Conservation (phyloP, 2,113 vertebrate genomes). For the Petromus typicus region DNA sequence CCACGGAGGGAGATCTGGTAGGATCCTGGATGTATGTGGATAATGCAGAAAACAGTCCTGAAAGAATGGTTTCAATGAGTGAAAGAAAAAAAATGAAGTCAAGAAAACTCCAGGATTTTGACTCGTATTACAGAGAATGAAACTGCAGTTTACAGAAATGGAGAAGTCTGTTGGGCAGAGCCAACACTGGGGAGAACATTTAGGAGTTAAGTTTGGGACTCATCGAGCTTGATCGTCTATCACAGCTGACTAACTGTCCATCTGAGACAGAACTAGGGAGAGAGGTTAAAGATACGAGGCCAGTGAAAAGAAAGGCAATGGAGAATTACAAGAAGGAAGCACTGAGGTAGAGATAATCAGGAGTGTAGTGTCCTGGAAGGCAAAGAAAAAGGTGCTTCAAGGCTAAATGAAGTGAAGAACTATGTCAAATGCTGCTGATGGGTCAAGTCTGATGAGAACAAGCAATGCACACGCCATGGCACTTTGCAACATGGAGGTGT, state of each 20-base stretch:
- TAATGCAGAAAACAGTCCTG: neutral
- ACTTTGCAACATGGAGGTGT: neutral
- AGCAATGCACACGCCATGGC: neutral
- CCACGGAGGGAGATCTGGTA: neutral
- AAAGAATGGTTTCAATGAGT: neutral
- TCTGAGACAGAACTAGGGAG: neutral
- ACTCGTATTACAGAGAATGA: neutral
- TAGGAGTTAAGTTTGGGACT: neutral
- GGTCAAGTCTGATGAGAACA: neutral
- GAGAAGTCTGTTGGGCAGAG: neutral
- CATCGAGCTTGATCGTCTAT: neutral
- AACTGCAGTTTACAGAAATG: neutral
- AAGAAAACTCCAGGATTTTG: slow-evolving; percentile 21
- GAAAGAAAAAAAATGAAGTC: slow-evolving; percentile 17
- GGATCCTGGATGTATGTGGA: neutral
- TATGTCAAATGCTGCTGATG: neutral
- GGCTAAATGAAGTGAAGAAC: neutral
- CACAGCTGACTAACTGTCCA: neutral
- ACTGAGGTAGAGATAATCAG: neutral
- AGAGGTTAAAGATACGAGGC: neutral
- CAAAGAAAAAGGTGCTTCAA: slow-evolving; percentile 27
- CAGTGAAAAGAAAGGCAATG: neutral
- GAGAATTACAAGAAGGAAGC: neutral
- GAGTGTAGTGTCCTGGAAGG: neutral
- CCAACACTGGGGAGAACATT: neutral